Conservation (phyloP, 2,113 vertebrate species). For the Gobiocypris rarus region DNA sequence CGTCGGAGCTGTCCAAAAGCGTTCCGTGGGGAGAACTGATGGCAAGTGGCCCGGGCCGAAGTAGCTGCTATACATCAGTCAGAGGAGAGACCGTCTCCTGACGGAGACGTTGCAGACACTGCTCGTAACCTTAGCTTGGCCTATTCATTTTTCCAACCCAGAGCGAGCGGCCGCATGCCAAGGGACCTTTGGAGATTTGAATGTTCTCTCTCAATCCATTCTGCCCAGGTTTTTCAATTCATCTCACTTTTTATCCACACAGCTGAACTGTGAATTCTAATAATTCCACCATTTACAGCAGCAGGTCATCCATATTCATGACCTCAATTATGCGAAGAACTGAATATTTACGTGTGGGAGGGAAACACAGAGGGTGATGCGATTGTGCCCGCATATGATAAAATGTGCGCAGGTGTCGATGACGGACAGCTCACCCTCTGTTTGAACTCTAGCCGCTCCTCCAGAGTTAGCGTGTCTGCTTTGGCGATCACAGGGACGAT, state of each 20-base stretch:
- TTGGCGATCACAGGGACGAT: slow-evolving; percentile 90
- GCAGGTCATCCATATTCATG: slow-evolving; percentile 47
- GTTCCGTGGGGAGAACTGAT: slow-evolving; percentile 31
- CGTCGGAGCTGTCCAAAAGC: slow-evolving; percentile 24
- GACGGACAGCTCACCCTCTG: slow-evolving; percentile 77
- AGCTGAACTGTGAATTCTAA: slow-evolving; percentile 46
- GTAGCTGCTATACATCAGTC: slow-evolving; percentile 41
- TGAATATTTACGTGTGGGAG: slow-evolving; percentile 4
- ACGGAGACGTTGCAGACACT: slow-evolving; percentile 13
- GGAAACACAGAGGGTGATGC: background rate
- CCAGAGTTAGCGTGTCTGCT: slow-evolving; percentile 87
- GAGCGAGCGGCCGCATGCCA: slow-evolving; percentile 1
- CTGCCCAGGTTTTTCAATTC: slow-evolving; percentile 26
- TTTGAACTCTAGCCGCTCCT: slow-evolving; percentile 87
- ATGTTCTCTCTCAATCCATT: slow-evolving; percentile 26
- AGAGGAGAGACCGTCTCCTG: slow-evolving; percentile 9
- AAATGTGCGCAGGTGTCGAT: slow-evolving; percentile 15
- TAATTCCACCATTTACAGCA: slow-evolving; percentile 30
- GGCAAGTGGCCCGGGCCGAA: slow-evolving; percentile 39
- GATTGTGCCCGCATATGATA: background rate
- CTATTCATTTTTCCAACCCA: slow-evolving; percentile 25
- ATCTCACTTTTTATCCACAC: background rate
- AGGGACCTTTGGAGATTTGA: slow-evolving; percentile 18
- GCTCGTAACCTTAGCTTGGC: slow-evolving; percentile 35
- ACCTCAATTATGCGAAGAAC: slow-evolving; percentile 39